Evolutionary conservation across 2,113 vertebrate species (phyloP), one percentile per base, ranked within the genome.

Genomic region (Aspidoscelis tigris): DNA sequence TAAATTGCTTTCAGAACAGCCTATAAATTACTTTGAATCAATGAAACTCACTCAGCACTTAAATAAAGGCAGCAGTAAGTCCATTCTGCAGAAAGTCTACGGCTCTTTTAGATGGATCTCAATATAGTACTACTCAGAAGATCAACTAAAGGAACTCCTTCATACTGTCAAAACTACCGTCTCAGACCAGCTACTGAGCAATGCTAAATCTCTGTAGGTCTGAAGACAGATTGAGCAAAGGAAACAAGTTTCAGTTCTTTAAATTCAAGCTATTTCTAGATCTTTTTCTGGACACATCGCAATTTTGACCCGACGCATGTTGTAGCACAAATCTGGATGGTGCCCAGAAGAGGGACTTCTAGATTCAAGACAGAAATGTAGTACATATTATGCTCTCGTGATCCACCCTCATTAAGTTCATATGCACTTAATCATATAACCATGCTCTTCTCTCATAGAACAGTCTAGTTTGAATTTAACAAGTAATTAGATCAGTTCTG

Each of bases 371-470:
- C 58, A 18, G 58, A 61, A 61, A 16, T 14, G 58, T 18, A 61
- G 18, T 61, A 66, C 4, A 9, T 21, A 39, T 70, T 70, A 39
- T 12, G 69, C 69, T 33, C 8, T 39, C 39, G 68, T 33, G 11
- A 69, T 69, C 16, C 66, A 10, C 2, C 33, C 26, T n/a, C 68
- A 69, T 8, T 68, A 88, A 68, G 74, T 70, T 77, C 53, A 58
- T 0, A 33, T 47, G 87, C 20, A 55, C 86, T 86, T 80, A 80
- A 65, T 79, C 84, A 86, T 53, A 76, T 78, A 88, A 82, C 81
- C 88, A 18, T 88, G 85, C 84, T 87, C 81, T 74, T 89, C 80
- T 88, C 41, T 84, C 76, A 83, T 90, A 71, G 81, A 90, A 58
- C 55, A 14, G 55, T 61, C 58, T 61, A 61, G 58, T 61, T 61